phyloP scores from a whole-genome alignment of 2,888 invertebrate species.

The Leucozona laternaria region DNA sequence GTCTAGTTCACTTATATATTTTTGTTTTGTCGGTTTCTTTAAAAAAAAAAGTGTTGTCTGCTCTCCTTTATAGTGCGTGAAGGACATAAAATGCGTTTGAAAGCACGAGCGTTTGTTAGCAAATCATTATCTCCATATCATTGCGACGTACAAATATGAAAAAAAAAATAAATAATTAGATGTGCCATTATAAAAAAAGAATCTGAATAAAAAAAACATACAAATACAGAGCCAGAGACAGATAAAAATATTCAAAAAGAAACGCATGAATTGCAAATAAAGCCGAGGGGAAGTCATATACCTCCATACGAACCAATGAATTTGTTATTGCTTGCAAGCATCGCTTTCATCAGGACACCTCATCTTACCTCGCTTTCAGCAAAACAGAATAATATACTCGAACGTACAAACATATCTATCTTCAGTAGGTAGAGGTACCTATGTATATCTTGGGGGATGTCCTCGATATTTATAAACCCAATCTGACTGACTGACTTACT shows the following conservation, averaged over 20 bases:
- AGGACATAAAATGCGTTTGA: conserved; percentile 32
- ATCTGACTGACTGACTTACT: conserved; percentile 3
- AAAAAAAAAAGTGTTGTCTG: neutral
- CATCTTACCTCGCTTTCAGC: neutral
- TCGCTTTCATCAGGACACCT: conserved; percentile 6
- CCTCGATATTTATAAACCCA: conserved; percentile 11
- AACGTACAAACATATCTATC: neutral
- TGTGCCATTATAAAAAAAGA: conserved; percentile 45
- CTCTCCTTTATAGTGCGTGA: conserved; percentile 35
- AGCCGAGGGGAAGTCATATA: neutral
- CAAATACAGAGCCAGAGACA: neutral
- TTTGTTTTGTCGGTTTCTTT: neutral
- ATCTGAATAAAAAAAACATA: conserved; percentile 3
- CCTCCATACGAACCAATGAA: conserved; percentile 4
- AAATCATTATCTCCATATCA: conserved; percentile 20
- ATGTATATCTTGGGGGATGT: neutral
- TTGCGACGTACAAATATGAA: conserved; percentile 39
- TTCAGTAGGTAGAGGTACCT: neutral
- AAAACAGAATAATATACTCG: neutral
- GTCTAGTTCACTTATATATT: neutral
- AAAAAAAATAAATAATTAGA: conserved; percentile 42
- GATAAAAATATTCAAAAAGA: conserved; percentile 23
- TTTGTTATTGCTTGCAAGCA: conserved; percentile 51
- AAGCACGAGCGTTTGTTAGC: conserved; percentile 30
- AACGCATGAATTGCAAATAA: conserved; percentile 46